Conservation (phyloP, 2,888 invertebrate species). For the Auanema sp. region DNA sequence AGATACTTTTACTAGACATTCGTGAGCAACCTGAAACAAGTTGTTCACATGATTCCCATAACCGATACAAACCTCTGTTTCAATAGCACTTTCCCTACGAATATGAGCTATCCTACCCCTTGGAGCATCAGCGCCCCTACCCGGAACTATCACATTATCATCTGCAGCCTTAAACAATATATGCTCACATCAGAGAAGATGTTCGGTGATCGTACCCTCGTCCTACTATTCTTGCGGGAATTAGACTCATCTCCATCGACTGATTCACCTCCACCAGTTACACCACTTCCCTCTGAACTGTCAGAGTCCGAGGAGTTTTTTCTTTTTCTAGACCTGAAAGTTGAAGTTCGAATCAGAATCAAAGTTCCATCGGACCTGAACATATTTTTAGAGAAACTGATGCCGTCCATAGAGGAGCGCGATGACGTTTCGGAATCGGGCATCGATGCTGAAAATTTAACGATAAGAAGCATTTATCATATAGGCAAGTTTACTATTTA, state of each 20-base stretch:
- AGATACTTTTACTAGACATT: slow-evolving; percentile 51
- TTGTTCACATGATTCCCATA: background rate
- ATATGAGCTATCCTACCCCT: slow-evolving; percentile 56
- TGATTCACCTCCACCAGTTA: slow-evolving; percentile 16
- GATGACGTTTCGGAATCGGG: slow-evolving; percentile 43
- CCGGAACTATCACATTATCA: slow-evolving; percentile 29
- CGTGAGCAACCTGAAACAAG: slow-evolving; percentile 48
- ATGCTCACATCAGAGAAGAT: background rate
- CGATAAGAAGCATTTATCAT: slow-evolving; percentile 1
- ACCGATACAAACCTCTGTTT: slow-evolving; percentile 30
- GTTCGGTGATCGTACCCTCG: slow-evolving; percentile 2
- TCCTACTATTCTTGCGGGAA: slow-evolving; percentile 21
- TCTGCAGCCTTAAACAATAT: slow-evolving; percentile 12
- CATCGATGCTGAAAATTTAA: slow-evolving; percentile 24
- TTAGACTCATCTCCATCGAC: slow-evolving; percentile 15
- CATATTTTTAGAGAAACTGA: slow-evolving; percentile 11
- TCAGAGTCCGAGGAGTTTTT: slow-evolving; percentile 30
- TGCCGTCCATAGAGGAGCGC: slow-evolving; percentile 38
- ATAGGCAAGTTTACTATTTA: slow-evolving; percentile 12
- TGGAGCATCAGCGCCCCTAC: slow-evolving; percentile 29
- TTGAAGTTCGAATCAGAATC: background rate
- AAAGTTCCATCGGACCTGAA: background rate
- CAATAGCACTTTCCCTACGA: slow-evolving; percentile 52
- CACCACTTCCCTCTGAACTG: slow-evolving; percentile 19
- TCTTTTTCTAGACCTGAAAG: slow-evolving; percentile 13